Evolutionary conservation across 2,888 invertebrate species (phyloP).

Genomic region (Chouioia cunea): DNA sequence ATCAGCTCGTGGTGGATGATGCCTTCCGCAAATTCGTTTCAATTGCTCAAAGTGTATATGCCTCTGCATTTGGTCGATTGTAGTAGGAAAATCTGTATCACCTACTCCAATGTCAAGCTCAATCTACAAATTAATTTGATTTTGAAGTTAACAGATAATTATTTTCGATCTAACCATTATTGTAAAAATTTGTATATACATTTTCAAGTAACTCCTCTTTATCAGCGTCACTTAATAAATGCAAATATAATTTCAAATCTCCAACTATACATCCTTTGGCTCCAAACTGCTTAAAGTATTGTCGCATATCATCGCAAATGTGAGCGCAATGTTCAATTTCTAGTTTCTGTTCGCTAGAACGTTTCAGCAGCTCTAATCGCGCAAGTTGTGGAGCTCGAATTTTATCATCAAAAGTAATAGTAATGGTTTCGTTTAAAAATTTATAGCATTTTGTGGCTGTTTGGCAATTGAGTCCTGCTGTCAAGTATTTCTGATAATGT

Average conservation of each 20-base stretch:
- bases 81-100: conserved; percentile 61
- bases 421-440: conserved; percentile 64
- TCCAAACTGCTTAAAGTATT: conserved; percentile 87
- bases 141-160: background rate
- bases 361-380: conserved; percentile 80
- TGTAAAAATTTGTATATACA: conserved; percentile 52
- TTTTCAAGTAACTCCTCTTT: conserved; percentile 71
- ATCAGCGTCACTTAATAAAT: conserved; percentile 76
- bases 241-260: conserved; percentile 83
- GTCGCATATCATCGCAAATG: conserved; percentile 78
- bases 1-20: conserved; percentile 67
- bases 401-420: conserved; percentile 55
- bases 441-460: conserved; percentile 62
- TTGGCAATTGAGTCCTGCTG: conserved; percentile 61
- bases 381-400: conserved; percentile 88
- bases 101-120: conserved; percentile 63
- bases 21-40: conserved; percentile 79
- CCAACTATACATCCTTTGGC: conserved; percentile 88
- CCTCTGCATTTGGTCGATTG: conserved; percentile 81
- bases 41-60: conserved; percentile 85
- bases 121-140: conserved; percentile 55
- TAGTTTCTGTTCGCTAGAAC: conserved; percentile 67
- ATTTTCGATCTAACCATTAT: conserved; percentile 11
- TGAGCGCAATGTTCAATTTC: conserved; percentile 59
- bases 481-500: conserved; percentile 70